phyloP scores from a whole-genome alignment of 2,113 vertebrate species.

The Macroglossus sobrinus region DNA sequence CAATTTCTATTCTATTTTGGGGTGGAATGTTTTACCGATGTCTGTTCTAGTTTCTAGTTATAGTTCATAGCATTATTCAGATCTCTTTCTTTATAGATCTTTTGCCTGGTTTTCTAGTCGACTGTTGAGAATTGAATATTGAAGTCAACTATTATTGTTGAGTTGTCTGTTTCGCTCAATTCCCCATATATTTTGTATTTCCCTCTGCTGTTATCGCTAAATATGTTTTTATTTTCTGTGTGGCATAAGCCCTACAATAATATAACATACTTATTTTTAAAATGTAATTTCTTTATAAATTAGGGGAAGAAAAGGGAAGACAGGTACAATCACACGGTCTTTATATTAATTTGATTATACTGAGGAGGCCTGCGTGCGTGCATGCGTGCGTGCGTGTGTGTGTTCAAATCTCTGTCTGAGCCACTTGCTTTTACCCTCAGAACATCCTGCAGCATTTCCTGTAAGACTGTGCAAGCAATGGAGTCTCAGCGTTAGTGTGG shows the following conservation, averaged over 20 bases:
- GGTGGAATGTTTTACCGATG: no score
- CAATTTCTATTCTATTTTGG: no score
- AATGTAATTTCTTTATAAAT: not conserved
- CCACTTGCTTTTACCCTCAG: not conserved
- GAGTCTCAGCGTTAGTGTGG: not conserved
- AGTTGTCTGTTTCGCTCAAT: no score
- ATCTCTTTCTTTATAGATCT: no score
- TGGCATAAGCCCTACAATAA: not conserved
- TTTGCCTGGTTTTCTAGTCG: no score
- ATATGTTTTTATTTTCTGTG: not conserved
- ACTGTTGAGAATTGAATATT: no score
- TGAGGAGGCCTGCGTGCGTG: not conserved
- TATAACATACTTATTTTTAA: not conserved
- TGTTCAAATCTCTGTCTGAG: not conserved
- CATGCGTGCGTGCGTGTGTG: not conserved
- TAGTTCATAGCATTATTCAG: no score
- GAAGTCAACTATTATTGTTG: no score
- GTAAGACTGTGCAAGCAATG: not conserved
- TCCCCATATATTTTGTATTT: no score
- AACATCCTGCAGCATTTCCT: not conserved
- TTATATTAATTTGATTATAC: not conserved
- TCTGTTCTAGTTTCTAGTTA: no score
- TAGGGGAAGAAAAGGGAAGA: not conserved
- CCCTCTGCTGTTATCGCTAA: not conserved
- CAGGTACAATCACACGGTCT: not conserved